Conservation (phyloP, 2,113 vertebrate genomes). For the Hemiscyllium ocellatum region DNA sequence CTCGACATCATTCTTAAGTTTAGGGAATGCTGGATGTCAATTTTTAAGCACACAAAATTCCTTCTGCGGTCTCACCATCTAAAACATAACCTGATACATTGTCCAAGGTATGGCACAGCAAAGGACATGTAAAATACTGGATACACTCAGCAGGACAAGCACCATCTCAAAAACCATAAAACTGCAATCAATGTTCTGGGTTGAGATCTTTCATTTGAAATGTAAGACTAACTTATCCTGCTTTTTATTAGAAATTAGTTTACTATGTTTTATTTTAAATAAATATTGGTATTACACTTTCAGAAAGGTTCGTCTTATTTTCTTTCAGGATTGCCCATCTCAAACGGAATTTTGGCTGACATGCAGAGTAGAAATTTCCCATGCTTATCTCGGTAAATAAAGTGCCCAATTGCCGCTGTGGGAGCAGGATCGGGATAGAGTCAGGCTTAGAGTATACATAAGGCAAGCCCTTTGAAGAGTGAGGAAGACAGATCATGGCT, state of each 20-base stretch:
- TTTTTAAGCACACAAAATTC: neutral
- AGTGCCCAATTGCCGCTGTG: too few relatives aligned
- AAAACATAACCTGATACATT: neutral
- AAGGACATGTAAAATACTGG: neutral
- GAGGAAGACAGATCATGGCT: too few relatives aligned
- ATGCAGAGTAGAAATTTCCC: too few relatives aligned
- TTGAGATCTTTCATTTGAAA: neutral
- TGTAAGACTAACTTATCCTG: neutral
- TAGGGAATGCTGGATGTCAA: neutral
- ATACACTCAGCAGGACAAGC: neutral
- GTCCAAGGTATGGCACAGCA: neutral
- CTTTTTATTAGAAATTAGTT: neutral
- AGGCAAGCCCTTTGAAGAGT: too few relatives aligned
- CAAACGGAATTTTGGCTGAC: neutral
- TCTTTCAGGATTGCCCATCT: neutral
- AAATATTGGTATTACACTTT: too few relatives aligned
- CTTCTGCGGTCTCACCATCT: neutral
- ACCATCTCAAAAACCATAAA: neutral
- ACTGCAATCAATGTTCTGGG: neutral
- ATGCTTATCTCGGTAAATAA: too few relatives aligned
- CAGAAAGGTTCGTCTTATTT: too few relatives aligned
- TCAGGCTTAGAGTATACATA: too few relatives aligned
- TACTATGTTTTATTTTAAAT: too few relatives aligned
- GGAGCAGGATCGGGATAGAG: too few relatives aligned
- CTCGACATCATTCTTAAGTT: too few relatives aligned